Evolutionary conservation across 2,797 vertebrate genomes (phyloP), one percentile per base, ranked within the genome.

Genomic region (Anguilla pacifica): DNA sequence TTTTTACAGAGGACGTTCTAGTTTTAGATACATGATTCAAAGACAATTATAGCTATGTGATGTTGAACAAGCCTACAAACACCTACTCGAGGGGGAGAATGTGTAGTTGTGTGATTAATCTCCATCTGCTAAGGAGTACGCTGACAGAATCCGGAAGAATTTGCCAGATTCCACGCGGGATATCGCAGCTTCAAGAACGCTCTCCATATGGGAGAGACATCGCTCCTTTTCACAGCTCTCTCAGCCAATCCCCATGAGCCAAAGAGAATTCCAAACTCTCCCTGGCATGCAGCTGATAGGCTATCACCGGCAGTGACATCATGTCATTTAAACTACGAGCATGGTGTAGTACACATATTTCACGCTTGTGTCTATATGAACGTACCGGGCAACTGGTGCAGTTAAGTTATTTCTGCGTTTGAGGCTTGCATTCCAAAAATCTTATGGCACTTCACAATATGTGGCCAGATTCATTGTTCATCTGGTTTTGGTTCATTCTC

Each of bases 191-290:
- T 84, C 49, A n/a, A 51, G 19, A 57, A 53, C n/a, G 2, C 49
- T 13, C 51, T 57, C 83, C 83, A 84, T 84, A 84, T 84, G 83
- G 83, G 83, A 31, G 13, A 55, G 13, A 84, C 11, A 6, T 35
- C 2, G 51, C 19, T 55, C 83, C n/a, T 3, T 84, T 84, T 57
- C 83, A 57, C 83, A 84, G 51, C 7, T 28, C 83, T 53, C 83
- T 13, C 49, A 13, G 83, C 51, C 83, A 57, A 57, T 15, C 83
- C 25, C 28, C 19, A 83, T 6, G 46, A 25, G 46, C 15, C 17
- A 17, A 22, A 46, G 39, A 51, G 25, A n/a, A 51, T 51, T 53
- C 22, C 31, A 77, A 17, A 35, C 39, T 31, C 64, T 70, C 35
- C 31, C 13, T 19, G 72, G 72, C 35, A 22, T 70, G 9, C 64